Percentiles rank a stretch among this genome's conserved stretches.
These are phyloP conservation scores for Drosophila mettleri DNA, from an alignment of 2,888 invertebrate genomes.

Conservation along the genomic window DNA sequence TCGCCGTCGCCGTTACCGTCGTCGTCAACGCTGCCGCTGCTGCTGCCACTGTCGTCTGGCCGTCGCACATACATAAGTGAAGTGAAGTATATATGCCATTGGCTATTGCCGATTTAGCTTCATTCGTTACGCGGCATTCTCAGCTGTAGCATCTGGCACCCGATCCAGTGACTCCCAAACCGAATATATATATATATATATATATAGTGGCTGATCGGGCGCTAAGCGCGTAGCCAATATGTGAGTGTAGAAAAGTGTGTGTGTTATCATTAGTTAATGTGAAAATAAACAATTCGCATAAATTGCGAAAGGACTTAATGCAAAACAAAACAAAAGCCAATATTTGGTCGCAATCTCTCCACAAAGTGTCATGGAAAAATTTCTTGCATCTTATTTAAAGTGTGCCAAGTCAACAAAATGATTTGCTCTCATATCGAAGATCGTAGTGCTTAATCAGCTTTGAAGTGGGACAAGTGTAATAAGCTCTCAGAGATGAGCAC, in stretches of 20 bases:
- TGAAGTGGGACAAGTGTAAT: conserved; percentile 4
- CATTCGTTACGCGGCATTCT: conserved; percentile 79
- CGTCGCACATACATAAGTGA: conserved; percentile 40
- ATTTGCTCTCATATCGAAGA: conserved; percentile 21
- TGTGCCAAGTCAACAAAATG: conserved; percentile 28
- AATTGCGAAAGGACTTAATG: conserved; percentile 32
- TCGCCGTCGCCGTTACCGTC: conserved; percentile 1
- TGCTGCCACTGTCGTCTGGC: conserved; percentile 42
- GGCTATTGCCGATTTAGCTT: conserved; percentile 74
- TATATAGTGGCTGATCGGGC: conserved; percentile 31
- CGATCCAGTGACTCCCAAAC: conserved; percentile 21
- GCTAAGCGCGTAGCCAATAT: conserved; percentile 29
- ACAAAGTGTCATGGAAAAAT: conserved; percentile 41
- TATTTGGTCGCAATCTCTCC: neutral
- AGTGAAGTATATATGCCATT: conserved; percentile 76
- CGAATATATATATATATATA: neutral
- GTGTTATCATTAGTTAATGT: neutral
- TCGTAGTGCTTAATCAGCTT: conserved; percentile 26
- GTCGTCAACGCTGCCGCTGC: neutral
- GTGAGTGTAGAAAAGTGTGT: conserved; percentile 42
- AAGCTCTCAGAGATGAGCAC: neutral
- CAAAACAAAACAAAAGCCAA: neutral
- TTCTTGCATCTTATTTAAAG: conserved; percentile 35
- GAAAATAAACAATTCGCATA: neutral
- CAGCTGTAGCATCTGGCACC: conserved; percentile 56